These are phyloP conservation scores for Rissa tridactyla DNA, from an alignment of 2,113 vertebrate genomes.

Conservation along the genomic window DNA sequence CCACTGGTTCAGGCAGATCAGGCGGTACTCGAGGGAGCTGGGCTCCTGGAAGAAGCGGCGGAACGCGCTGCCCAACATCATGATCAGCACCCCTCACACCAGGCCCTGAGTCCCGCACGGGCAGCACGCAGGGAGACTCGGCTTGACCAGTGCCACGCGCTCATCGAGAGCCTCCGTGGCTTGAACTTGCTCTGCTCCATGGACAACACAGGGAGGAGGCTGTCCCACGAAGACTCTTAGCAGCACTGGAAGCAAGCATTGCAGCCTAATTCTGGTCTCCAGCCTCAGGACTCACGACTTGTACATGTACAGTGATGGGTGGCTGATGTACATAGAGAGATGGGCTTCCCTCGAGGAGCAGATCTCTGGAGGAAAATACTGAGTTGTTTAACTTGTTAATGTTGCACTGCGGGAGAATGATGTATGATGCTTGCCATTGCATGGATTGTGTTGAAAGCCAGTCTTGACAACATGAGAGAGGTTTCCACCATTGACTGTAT, in stretches of 20 bases:
- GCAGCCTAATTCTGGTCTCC: not conserved
- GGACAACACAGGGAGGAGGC: not conserved
- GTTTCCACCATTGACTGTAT: slow-evolving; percentile 24
- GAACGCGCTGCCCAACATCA: slow-evolving; percentile 91
- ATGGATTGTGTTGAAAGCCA: slow-evolving; percentile 54
- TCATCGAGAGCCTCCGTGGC: not conserved
- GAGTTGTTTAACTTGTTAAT: slow-evolving; percentile 39
- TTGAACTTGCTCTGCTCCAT: not conserved
- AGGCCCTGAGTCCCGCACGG: slow-evolving; percentile 74
- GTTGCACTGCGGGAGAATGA: slow-evolving; percentile 56
- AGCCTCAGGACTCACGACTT: not conserved
- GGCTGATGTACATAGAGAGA: not conserved
- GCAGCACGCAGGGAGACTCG: not conserved
- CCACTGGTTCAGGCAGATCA: slow-evolving; percentile 89
- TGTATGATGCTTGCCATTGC: slow-evolving; percentile 57
- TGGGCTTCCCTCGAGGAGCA: not conserved
- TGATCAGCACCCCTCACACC: slow-evolving; percentile 88
- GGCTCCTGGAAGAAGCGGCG: slow-evolving; percentile 89
- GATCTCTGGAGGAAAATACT: slow-evolving; percentile 10
- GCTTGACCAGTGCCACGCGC: not conserved
- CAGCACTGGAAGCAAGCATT: not conserved
- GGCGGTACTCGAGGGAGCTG: slow-evolving; percentile 82
- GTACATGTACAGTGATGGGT: not conserved
- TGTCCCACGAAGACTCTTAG: not conserved
- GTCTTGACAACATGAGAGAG: slow-evolving; percentile 39